Evolutionary conservation across 2,888 invertebrate species (phyloP).

Genomic region (Tetragonisca angustula): DNA sequence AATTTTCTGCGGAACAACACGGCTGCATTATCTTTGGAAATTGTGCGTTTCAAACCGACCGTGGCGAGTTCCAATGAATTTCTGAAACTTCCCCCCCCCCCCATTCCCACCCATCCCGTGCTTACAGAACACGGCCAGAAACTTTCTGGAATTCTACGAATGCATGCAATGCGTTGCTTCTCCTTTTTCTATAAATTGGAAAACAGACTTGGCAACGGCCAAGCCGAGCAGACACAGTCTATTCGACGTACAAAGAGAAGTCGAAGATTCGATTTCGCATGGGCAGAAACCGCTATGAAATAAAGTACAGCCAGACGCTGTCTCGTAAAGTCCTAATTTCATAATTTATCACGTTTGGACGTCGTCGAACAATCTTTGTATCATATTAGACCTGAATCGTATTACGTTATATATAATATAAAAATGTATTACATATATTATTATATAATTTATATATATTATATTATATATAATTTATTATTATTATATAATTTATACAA

Average conservation of each 20-base stretch:
- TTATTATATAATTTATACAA: too few species aligned
- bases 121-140: conserved; percentile 17
- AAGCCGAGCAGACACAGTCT: background rate
- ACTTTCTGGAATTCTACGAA: conserved; percentile 28
- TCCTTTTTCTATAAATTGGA: conserved; percentile 46
- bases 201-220: conserved; percentile 31
- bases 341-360: background rate
- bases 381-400: too few species aligned
- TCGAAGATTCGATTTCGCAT: conserved; percentile 4
- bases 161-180: conserved; percentile 18
- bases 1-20: background rate
- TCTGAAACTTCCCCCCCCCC: background rate
- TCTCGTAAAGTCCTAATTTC: background rate
- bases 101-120: background rate
- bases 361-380: background rate
- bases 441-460: too few species aligned
- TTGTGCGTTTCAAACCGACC: conserved; percentile 21
- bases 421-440: too few species aligned
- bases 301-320: background rate
- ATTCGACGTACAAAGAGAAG: conserved; percentile 5
- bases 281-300: background rate
- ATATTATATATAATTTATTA: too few species aligned
- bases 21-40: conserved; percentile 10
- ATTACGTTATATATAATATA: too few species aligned
- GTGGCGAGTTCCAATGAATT: conserved; percentile 18